Base-by-base conservation (phyloP, 2,797 vertebrate genomes). In the Crenuchus spilurus region DNA sequence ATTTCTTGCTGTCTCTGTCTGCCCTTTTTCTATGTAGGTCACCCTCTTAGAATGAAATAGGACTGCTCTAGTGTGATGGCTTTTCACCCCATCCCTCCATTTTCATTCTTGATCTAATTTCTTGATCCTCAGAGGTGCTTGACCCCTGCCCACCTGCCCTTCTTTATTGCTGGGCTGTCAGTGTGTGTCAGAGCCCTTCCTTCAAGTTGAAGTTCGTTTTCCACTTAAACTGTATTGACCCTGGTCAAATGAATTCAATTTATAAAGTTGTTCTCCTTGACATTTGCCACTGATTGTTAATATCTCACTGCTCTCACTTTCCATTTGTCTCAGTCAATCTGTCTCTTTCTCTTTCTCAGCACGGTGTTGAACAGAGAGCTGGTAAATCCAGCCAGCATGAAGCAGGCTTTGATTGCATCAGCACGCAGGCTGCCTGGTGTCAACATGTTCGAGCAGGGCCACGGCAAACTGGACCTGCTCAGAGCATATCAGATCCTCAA, bases 371-470 rank as follows among this genome's bases (percentile, higher is more conserved):
- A 98, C 79, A 92, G 97, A 64, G 96, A 99, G 74, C 77, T 98
- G 87, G 95, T 99, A 73, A 99, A 99, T 79, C 98, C 98, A 0
- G 98, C 97, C 52, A 99, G 97, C 67, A 97, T 99, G 97, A 99
- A 99, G 86, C 97, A 99, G 91, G 97, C 98, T 2, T 91, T 99
- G 73, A 98, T 99, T 0, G 97, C 97, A 0, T 99, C 98, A 0
- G 98, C 98, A 9, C 96, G 98, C 66, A 89, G 98, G 57, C 94
- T 99, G 73, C 97, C 98, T 0, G 98, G 97, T 1, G 97, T 98
- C 83, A 99, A 99, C 90, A 99, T 99, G 98, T 99, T 99, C 75
- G 98, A 99, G 71, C 98, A 99, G 86, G 98, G 98, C 51, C 97
- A 99, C 1, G 98, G 98, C 79, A 99, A 99, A 80, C 88, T 99